phyloP scores from a whole-genome alignment of 2,113 vertebrate species.

The Misgurnus anguillicaudatus region DNA sequence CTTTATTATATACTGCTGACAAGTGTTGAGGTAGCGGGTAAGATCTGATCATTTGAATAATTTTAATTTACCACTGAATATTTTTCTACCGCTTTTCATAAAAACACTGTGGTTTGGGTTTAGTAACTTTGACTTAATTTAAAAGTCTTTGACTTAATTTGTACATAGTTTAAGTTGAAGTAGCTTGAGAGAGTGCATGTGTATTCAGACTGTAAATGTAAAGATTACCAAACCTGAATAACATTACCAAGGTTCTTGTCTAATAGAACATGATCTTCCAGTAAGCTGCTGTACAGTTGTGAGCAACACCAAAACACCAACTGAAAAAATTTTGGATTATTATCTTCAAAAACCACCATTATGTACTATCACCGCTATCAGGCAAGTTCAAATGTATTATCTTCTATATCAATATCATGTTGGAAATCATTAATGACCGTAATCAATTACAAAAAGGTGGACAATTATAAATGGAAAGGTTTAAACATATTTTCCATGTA shows the following conservation, averaged over 20 bases:
- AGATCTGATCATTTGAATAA: not conserved
- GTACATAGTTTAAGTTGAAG: not conserved
- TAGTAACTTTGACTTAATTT: slow-evolving; percentile 17
- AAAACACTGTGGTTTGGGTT: slow-evolving; percentile 16
- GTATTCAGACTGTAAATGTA: not conserved
- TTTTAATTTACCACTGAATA: no score
- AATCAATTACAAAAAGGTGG: no score
- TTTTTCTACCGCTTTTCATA: not conserved
- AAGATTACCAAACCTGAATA: not conserved
- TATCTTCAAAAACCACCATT: rapidly evolving
- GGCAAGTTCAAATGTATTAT: not conserved
- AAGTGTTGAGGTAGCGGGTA: not conserved
- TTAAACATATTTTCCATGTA: slow-evolving; percentile 28
- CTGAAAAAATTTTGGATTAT: not conserved
- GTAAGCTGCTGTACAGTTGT: rapidly evolving
- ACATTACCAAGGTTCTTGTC: slow-evolving; percentile 25
- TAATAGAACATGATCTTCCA: rapidly evolving
- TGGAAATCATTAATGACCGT: not conserved
- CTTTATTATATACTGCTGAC: not conserved
- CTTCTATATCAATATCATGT: no score
- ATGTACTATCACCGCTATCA: not conserved
- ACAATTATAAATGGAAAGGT: slow-evolving; percentile 43
- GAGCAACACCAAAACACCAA: rapidly evolving
- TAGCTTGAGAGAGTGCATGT: not conserved
- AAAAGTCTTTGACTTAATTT: no score